phyloP scores from a whole-genome alignment of 2,888 invertebrate genomes.

The Megalurothrips usitatus region DNA sequence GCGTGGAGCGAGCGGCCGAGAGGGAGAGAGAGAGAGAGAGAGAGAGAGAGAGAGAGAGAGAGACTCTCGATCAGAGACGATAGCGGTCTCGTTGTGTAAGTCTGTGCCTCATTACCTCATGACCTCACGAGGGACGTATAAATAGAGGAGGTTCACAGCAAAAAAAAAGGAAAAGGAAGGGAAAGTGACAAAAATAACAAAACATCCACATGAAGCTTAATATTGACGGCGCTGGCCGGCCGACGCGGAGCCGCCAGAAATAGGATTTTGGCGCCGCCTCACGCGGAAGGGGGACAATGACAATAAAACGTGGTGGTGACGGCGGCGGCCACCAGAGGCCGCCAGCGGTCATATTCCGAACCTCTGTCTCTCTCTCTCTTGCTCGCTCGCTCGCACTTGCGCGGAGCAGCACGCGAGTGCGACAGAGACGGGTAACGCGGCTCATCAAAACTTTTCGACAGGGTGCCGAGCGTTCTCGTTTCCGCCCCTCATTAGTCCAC shows the following conservation, averaged over 20 bases:
- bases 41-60: background rate
- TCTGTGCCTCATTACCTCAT: background rate
- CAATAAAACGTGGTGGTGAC: too few species aligned
- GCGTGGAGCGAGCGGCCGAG: background rate
- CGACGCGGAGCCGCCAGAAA: too few species aligned
- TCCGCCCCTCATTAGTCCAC: background rate
- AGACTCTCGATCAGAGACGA: background rate
- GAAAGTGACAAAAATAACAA: background rate
- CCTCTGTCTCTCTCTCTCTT: too few species aligned
- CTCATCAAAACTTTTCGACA: background rate
- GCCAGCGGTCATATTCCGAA: too few species aligned
- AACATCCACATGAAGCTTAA: background rate
- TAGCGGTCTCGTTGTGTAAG: conserved; percentile 15
- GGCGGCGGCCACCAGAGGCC: too few species aligned
- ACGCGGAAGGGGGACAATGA: too few species aligned
- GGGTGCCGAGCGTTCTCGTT: background rate
- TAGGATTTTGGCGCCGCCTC: too few species aligned
- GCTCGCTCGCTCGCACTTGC: too few species aligned
- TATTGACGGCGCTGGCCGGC: too few species aligned
- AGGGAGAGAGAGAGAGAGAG: background rate
- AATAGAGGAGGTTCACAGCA: background rate
- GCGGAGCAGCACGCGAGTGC: too few species aligned
- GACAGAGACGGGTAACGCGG: too few species aligned
- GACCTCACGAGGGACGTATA: background rate
- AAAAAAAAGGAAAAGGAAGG: background rate